A percentile compares a stretch with the other conserved stretches of the same genome.
Evolutionary conservation across 1,140 invertebrate genomes (phyloP).

Genomic region (Euura lappo): DNA sequence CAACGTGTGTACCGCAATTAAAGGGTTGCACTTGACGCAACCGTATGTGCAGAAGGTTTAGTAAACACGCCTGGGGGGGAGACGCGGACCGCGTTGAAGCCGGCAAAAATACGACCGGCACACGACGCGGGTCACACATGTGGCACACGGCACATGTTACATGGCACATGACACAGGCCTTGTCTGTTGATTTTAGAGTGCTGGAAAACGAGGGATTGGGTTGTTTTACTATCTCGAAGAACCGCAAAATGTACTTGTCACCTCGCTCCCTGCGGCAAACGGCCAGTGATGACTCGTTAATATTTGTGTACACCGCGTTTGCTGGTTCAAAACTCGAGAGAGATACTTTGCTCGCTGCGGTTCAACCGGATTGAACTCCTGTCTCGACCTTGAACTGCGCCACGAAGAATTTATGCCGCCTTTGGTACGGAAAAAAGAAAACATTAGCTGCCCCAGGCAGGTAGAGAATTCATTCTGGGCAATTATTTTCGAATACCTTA

Average conservation of each 20-base stretch:
- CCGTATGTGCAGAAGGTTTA: too few species aligned
- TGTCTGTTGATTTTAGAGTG: neutral
- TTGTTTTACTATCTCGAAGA: slow-evolving; percentile 3
- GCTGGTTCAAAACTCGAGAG: neutral
- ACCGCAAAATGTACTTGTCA: neutral
- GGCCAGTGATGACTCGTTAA: neutral
- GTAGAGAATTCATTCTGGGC: too few species aligned
- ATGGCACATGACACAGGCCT: neutral
- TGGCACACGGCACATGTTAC: neutral
- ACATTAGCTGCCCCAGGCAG: too few species aligned
- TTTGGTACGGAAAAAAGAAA: neutral
- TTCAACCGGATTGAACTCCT: neutral
- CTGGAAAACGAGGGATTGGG: neutral
- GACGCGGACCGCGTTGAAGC: too few species aligned
- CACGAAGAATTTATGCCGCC: neutral
- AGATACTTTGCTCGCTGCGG: neutral
- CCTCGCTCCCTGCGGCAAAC: neutral
- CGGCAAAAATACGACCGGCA: neutral
- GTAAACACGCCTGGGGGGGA: too few species aligned
- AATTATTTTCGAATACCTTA: too few species aligned
- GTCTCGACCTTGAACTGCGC: neutral
- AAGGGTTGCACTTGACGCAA: too few species aligned
- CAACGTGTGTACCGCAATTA: too few species aligned
- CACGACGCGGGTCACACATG: neutral
- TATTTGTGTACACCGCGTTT: neutral